These are phyloP conservation scores for Craseonycteris thonglongyai DNA, from an alignment of 2,113 vertebrate genomes.

Conservation along the genomic window DNA sequence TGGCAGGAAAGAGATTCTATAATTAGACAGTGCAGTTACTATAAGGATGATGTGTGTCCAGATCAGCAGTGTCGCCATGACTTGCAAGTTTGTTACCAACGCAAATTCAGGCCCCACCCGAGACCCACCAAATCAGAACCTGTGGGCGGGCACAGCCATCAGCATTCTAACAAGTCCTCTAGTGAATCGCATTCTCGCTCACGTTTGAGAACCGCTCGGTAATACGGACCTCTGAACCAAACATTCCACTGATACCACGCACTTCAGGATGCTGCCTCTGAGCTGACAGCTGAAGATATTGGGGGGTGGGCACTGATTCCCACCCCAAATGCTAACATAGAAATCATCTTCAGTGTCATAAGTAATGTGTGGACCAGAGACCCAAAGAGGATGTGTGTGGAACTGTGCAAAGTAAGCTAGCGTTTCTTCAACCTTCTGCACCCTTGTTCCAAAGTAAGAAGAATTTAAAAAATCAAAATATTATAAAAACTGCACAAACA, in stretches of 20 bases:
- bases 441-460: background rate
- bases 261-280: accelerated
- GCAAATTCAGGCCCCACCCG: background rate
- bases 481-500: background rate
- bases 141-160: background rate
- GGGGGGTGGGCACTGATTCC: accelerated
- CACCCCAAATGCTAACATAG: no score
- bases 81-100: background rate
- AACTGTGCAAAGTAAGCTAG: accelerated
- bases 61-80: background rate
- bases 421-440: background rate
- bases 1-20: background rate
- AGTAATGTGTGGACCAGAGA: background rate
- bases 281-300: accelerated
- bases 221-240: background rate
- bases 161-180: background rate
- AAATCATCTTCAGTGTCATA: accelerated
- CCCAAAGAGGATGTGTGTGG: background rate
- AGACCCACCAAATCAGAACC: background rate
- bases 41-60: background rate
- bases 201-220: background rate
- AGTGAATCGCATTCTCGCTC: accelerated
- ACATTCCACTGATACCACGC: accelerated
- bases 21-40: background rate
- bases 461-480: background rate